Evolutionary conservation across 1,140 invertebrate genomes (phyloP).

Genomic region (Drosophila rufa): DNA sequence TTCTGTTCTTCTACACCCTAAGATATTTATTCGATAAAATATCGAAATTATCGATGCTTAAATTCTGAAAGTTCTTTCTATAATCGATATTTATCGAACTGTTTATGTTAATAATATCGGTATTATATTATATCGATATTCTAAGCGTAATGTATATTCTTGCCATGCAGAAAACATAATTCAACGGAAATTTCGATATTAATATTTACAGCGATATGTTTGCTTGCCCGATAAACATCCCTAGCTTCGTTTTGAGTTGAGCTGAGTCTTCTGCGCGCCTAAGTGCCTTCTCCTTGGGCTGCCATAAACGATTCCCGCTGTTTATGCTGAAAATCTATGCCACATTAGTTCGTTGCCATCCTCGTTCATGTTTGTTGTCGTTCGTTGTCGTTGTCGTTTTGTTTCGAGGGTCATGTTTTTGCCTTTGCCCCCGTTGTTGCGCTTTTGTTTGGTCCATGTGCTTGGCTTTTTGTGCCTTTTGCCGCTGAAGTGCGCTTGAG

Average conservation of each 20-base stretch:
- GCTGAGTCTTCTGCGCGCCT: slow-evolving; percentile 34
- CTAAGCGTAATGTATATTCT: background rate
- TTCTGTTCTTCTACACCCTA: no score
- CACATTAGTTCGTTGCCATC: slow-evolving; percentile 78
- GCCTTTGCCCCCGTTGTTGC: slow-evolving; percentile 51
- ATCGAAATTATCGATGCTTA: no score
- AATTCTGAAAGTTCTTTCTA: no score
- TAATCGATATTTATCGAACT: no score
- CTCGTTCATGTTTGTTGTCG: slow-evolving; percentile 33
- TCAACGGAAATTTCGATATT: background rate
- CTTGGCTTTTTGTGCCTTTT: slow-evolving; percentile 50
- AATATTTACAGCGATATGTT: background rate
- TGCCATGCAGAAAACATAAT: background rate
- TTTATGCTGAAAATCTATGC: slow-evolving; percentile 79
- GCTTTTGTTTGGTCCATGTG: slow-evolving; percentile 67
- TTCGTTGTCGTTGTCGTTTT: slow-evolving; percentile 39
- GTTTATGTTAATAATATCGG: no score
- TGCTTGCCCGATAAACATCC: background rate
- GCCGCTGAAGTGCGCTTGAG: slow-evolving; percentile 73
- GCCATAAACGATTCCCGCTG: slow-evolving; percentile 65
- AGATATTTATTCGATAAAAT: no score
- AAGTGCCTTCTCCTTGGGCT: slow-evolving; percentile 47
- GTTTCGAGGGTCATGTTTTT: slow-evolving; percentile 66
- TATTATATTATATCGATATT: no score
- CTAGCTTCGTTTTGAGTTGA: slow-evolving; percentile 18